Base-by-base conservation (phyloP, 2,113 vertebrate species). In the Cettia cetti region DNA sequence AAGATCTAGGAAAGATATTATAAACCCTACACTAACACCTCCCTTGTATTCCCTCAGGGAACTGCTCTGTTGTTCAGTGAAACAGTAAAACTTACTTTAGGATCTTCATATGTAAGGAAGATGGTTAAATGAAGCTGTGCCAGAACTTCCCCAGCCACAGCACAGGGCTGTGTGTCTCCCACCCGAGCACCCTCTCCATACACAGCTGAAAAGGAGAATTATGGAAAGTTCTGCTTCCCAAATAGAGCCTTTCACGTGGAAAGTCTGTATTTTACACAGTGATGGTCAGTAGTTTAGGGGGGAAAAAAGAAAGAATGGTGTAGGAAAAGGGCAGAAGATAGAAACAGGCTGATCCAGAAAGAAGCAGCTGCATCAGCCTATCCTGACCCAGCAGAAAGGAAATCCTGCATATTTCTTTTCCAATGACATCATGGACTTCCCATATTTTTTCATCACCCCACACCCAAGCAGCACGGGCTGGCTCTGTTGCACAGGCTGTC, bases 181-280 rank as follows among this genome's bases (percentile, higher is more conserved):
- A 72, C 49, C 59, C 5, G 2, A 39, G 33, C 53, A 35, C n/a
- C 19, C 18, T 35, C 61, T 82, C 57, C 6, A 6, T 31, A 42
- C 3, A 63, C 9, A 76, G 71, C 42, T 72, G 50, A n/a, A 77
- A 86, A 87, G 63, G 68, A 59, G 53, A 74, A 70, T 56, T 30
- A 70, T 59, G 83, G 89, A 94, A 96, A 89, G 83, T 95, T 95
- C 89, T 1, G 1, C 76, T 83, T 90, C 63, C 71, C 83, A 10
- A 74, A 94, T 61, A 64, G 63, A 86, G 35, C 45, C 28, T 86
- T 69, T 95, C 75, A 69, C 3, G 1, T 64, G 50, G 31, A 77
- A 77, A 86, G 68, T 70, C 54, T 69, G 65, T 40, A 15, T 82
- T 93, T 93, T 79, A 82, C 84, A 85, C 49, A 56, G 30, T 49